phyloP scores from a whole-genome alignment of 2,797 vertebrate species.

The Phoebastria nigripes region DNA sequence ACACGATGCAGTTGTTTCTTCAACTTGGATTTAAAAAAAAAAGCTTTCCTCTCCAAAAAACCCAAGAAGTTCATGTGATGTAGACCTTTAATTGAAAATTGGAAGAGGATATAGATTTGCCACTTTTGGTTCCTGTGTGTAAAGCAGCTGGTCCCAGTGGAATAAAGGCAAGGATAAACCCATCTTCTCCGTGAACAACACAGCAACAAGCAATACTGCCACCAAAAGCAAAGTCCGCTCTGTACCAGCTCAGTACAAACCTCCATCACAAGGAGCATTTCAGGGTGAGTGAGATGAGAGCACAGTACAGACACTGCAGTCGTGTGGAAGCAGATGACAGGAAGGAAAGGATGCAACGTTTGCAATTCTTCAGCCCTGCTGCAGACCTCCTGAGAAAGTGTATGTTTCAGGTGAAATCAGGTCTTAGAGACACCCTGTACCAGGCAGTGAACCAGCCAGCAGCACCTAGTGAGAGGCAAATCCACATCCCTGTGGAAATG shows the following conservation, averaged over 20 bases:
- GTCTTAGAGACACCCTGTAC: background rate
- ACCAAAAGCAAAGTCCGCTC: background rate
- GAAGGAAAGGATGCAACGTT: background rate
- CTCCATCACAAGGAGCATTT: background rate
- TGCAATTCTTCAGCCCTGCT: background rate
- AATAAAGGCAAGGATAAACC: background rate
- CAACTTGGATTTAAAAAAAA: background rate
- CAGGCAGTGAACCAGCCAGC: background rate
- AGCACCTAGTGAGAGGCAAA: background rate
- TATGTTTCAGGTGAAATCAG: background rate
- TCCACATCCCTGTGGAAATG: background rate
- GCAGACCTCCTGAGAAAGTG: background rate
- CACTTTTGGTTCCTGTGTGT: background rate
- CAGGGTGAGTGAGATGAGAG: background rate
- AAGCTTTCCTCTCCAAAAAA: background rate
- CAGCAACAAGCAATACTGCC: background rate
- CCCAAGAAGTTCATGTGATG: background rate
- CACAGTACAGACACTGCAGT: background rate
- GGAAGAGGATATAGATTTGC: background rate
- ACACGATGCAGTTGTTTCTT: background rate
- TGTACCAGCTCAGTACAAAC: background rate
- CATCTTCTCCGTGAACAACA: background rate
- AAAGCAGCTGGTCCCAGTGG: background rate
- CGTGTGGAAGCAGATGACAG: background rate
- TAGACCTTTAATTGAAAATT: background rate